These are phyloP conservation scores for Elaphurus davidianus DNA, from an alignment of 2,113 vertebrate genomes.

Conservation along the genomic window DNA sequence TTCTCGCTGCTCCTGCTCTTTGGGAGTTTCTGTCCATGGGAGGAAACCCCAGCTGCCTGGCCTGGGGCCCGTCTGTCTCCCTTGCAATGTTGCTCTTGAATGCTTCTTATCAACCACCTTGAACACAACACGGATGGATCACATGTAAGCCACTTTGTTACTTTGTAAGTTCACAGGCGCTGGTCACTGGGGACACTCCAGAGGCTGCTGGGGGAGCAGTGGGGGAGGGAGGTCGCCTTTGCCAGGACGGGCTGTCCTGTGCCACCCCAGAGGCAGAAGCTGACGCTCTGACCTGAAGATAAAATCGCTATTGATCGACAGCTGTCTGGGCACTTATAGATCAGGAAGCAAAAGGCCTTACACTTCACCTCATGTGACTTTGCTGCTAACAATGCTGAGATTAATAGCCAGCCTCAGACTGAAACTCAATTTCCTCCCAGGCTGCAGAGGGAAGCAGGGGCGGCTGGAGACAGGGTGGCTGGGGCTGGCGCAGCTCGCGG, in stretches of 20 bases:
- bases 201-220: neutral
- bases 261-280: neutral
- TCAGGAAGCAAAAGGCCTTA: neutral
- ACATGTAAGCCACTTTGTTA: neutral
- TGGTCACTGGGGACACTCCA: neutral
- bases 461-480: neutral
- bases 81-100: neutral
- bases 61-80: neutral
- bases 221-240: no score
- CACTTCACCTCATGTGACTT: neutral
- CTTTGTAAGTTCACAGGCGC: neutral
- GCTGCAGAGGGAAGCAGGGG: neutral
- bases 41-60: neutral
- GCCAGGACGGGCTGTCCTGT: neutral
- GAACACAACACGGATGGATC: neutral
- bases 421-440: neutral
- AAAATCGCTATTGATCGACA: neutral
- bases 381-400: neutral
- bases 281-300: neutral
- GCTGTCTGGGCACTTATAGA: neutral
- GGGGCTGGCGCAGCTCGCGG: rapidly evolving
- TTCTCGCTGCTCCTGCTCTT: neutral
- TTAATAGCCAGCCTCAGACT: neutral
- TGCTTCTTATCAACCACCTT: neutral
- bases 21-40: neutral